Conservation (phyloP, 2,113 vertebrate species). For the Microtus pennsylvanicus region DNA sequence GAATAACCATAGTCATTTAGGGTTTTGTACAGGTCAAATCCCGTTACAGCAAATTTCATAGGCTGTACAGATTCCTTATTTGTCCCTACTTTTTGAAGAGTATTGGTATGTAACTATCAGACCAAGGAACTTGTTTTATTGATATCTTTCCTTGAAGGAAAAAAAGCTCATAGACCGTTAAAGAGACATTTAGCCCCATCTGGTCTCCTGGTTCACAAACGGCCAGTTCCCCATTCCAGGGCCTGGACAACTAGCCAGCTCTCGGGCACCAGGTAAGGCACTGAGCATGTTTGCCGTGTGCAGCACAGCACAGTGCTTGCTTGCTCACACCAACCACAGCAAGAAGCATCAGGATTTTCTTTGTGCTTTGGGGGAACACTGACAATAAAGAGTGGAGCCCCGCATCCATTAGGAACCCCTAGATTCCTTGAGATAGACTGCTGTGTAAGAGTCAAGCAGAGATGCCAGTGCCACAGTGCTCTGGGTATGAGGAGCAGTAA, state of each 20-base stretch:
- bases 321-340: neutral
- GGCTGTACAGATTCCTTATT: neutral
- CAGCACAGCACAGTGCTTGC: rapidly evolving
- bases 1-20: slow-evolving; percentile 59
- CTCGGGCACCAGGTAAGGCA: rapidly evolving
- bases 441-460: neutral
- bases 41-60: slow-evolving; percentile 57
- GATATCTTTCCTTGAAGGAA: neutral
- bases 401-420: neutral
- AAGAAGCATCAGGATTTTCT: neutral
- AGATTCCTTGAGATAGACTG: neutral
- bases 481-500: neutral
- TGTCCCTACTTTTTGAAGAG: neutral
- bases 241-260: rapidly evolving
- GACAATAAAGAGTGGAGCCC: neutral
- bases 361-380: neutral
- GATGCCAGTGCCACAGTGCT: neutral
- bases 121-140: neutral
- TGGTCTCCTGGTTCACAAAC: neutral
- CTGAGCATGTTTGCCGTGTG: neutral
- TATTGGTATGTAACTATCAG: neutral
- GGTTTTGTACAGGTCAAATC: slow-evolving; percentile 78
- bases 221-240: no score
- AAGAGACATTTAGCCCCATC: neutral
- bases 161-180: neutral